Evolutionary conservation across 2,113 vertebrate species (phyloP).

Genomic region (Centropristis striata): DNA sequence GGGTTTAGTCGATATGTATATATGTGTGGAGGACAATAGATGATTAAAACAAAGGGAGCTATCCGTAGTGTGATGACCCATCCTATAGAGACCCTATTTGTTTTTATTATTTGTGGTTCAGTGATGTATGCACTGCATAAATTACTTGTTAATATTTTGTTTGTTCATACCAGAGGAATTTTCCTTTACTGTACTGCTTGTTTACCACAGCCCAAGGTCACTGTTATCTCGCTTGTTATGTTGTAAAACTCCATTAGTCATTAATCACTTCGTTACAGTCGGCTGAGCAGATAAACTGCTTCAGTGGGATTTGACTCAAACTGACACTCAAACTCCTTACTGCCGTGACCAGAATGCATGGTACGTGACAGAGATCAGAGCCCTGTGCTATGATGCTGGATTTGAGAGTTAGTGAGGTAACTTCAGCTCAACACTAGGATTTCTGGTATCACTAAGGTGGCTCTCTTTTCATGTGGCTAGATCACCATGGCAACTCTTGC

Average conservation of each 20-base stretch:
- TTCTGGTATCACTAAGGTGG: no score
- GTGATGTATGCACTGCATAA: neutral
- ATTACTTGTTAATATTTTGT: neutral
- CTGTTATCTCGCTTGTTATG: constrained; percentile 24
- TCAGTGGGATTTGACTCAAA: constrained; percentile 42
- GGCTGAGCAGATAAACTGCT: constrained; percentile 62
- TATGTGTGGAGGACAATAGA: neutral
- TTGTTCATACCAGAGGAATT: constrained; percentile 19
- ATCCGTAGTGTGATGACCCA: neutral
- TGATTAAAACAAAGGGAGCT: neutral
- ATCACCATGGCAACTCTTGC: no score
- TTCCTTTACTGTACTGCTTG: constrained; percentile 1
- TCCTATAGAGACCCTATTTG: neutral
- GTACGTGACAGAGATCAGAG: constrained; percentile 8
- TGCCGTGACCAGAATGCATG: neutral
- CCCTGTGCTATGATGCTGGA: no score
- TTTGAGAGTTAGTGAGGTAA: no score
- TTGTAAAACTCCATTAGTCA: constrained; percentile 61
- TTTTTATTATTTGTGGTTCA: neutral
- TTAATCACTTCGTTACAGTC: constrained; percentile 58
- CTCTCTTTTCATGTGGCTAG: no score
- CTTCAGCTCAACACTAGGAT: no score
- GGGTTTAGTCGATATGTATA: neutral
- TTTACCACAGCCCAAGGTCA: constrained; percentile 65
- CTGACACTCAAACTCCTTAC: constrained; percentile 37